Percentiles rank a stretch among this genome's conserved stretches.
These are phyloP conservation scores for Idris sp. DNA, from an alignment of 1,140 invertebrate species.

Conservation along the genomic window DNA sequence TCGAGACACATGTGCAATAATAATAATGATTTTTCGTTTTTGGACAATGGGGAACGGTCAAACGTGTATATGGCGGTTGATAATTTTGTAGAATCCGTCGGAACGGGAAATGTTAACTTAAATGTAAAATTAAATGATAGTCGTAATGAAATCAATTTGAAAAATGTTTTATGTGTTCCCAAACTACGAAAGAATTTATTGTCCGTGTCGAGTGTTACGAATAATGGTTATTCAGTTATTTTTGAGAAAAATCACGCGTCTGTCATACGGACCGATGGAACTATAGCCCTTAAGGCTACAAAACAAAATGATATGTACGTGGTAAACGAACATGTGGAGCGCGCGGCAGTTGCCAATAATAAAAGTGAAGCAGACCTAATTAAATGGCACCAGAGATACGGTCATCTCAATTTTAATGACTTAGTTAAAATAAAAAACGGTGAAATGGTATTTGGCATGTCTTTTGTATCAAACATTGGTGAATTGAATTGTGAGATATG, in stretches of 20 bases:
- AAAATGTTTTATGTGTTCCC: constrained; percentile 34
- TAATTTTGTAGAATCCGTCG: constrained; percentile 6
- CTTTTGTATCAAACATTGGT: neutral
- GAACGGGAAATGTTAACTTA: constrained; percentile 20
- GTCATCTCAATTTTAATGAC: constrained; percentile 21
- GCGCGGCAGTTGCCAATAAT: neutral
- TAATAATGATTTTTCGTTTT: constrained; percentile 22
- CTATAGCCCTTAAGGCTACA: constrained; percentile 15
- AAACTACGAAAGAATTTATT: constrained; percentile 51
- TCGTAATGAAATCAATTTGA: constrained; percentile 23
- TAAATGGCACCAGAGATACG: constrained; percentile 44
- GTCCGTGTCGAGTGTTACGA: constrained; percentile 34
- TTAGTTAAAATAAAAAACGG: constrained; percentile 9
- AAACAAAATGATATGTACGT: constrained; percentile 42
- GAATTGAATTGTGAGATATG: constrained; percentile 25
- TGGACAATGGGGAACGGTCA: neutral
- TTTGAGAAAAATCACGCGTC: constrained; percentile 27
- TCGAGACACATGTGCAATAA: too few relatives aligned
- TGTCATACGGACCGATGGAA: constrained; percentile 17
- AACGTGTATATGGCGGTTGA: constrained; percentile 39
- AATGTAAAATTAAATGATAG: constrained; percentile 11
- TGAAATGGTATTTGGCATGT: constrained; percentile 19
- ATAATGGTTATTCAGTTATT: constrained; percentile 28
- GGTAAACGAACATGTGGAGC: constrained; percentile 25
- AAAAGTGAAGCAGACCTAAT: neutral